phyloP scores from a whole-genome alignment of 2,888 invertebrate genomes.

The Drosophila neotestacea region DNA sequence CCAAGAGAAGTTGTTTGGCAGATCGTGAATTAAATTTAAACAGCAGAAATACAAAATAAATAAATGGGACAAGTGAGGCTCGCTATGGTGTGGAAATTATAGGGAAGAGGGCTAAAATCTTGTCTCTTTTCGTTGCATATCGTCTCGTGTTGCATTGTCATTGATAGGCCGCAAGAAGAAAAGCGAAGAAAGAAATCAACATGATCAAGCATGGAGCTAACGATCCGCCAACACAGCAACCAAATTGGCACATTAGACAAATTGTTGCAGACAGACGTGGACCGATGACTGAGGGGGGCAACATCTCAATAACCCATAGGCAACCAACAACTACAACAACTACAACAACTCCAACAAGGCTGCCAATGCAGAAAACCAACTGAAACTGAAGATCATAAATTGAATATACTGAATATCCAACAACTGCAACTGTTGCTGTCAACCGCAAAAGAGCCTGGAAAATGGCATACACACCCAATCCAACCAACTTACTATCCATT shows the following conservation, averaged over 20 bases:
- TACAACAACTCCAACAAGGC: neutral
- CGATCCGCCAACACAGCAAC: constrained; percentile 52
- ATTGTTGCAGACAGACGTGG: constrained; percentile 64
- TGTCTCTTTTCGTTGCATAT: neutral
- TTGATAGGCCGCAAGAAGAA: constrained; percentile 65
- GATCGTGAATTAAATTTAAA: constrained; percentile 81
- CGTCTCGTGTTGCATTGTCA: constrained; percentile 67
- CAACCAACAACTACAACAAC: constrained; percentile 1
- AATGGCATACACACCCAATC: neutral
- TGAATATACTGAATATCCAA: constrained; percentile 36
- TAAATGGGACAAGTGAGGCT: constrained; percentile 79
- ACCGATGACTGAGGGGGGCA: constrained; percentile 5
- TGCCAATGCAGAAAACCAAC: constrained; percentile 44
- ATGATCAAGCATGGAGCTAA: constrained; percentile 59
- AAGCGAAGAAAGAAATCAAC: constrained; percentile 61
- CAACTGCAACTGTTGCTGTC: constrained; percentile 27
- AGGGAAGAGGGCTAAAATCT: constrained; percentile 30
- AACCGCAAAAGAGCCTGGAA: constrained; percentile 39
- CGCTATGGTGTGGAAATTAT: constrained; percentile 54
- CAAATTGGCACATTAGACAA: constrained; percentile 82
- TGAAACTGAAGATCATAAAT: constrained; percentile 59
- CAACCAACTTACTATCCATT: too few relatives aligned
- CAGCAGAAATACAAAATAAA: constrained; percentile 78
- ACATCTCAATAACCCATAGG: constrained; percentile 71
- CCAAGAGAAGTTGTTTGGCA: constrained; percentile 44